A percentile compares a stretch with the other conserved stretches of the same genome.
Conservation (phyloP, 2,888 invertebrate species). For the Drosophila subquinaria region DNA sequence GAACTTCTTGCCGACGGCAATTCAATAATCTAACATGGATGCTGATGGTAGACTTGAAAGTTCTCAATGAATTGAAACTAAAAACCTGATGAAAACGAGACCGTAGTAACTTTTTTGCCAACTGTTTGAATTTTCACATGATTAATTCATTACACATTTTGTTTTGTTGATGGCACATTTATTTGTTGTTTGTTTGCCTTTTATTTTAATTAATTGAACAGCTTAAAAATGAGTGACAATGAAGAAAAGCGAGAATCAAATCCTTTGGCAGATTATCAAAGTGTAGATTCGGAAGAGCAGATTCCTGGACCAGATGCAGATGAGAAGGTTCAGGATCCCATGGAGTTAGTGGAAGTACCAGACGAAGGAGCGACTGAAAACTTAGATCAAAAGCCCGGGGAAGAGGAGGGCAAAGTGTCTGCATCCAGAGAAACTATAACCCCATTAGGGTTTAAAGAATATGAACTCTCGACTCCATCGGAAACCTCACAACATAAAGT, state of each 20-base stretch:
- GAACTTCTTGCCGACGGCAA: constrained; percentile 22
- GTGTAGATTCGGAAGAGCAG: not conserved
- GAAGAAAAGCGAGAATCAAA: not conserved
- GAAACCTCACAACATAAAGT: too few species aligned
- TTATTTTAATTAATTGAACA: not conserved
- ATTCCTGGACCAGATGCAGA: not conserved
- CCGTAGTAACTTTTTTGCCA: not conserved
- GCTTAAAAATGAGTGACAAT: not conserved
- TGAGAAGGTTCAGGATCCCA: not conserved
- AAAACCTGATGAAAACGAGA: not conserved
- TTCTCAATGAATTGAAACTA: not conserved
- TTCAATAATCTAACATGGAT: constrained; percentile 21
- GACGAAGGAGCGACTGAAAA: not conserved
- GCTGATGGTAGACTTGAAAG: not conserved
- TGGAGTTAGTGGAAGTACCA: not conserved
- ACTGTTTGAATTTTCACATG: not conserved
- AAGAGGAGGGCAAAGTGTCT: not conserved
- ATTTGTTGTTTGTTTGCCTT: constrained; percentile 4
- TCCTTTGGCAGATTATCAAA: not conserved
- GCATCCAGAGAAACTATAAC: not conserved
- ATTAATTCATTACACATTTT: constrained; percentile 13
- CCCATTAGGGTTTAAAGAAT: too few species aligned
- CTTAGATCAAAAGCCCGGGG: not conserved
- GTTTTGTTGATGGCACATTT: constrained; percentile 3
- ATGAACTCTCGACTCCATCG: not conserved